These are phyloP conservation scores for Premnoplex brunnescens DNA, from an alignment of 2,797 vertebrate genomes.

Conservation along the genomic window DNA sequence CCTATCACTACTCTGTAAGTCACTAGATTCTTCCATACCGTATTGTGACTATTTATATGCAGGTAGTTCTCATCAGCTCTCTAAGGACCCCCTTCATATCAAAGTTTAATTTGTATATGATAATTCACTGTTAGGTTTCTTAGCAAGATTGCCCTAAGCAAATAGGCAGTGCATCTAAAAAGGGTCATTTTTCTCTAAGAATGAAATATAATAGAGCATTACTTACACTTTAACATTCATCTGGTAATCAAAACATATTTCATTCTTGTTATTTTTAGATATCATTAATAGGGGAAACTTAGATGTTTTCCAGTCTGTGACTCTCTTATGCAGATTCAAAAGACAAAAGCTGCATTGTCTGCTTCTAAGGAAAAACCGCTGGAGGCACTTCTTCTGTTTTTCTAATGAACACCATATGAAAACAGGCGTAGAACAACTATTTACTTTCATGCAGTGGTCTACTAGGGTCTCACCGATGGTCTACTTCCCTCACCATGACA, in stretches of 20 bases:
- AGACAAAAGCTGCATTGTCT: slow-evolving; percentile 62
- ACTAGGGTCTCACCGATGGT: background rate
- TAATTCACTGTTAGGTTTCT: slow-evolving; percentile 24
- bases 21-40: background rate
- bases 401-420: slow-evolving; percentile 46
- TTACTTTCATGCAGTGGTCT: slow-evolving; percentile 22
- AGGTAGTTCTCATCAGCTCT: slow-evolving; percentile 12
- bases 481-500: background rate
- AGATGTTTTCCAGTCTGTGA: slow-evolving; percentile 13
- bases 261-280: slow-evolving; percentile 47
- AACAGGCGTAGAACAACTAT: slow-evolving; percentile 54
- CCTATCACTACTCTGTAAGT: background rate
- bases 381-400: slow-evolving; percentile 58
- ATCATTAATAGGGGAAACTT: slow-evolving; percentile 35
- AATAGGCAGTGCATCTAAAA: slow-evolving; percentile 7
- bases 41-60: slow-evolving; percentile 20
- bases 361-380: slow-evolving; percentile 35
- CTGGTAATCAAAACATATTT: slow-evolving; percentile 11
- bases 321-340: slow-evolving; percentile 14
- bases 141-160: background rate
- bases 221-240: slow-evolving; percentile 10
- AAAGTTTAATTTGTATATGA: slow-evolving; percentile 52
- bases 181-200: background rate
- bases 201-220: background rate
- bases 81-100: background rate